A percentile compares a stretch with the other conserved stretches of the same genome.
Evolutionary conservation across 1,140 invertebrate genomes (phyloP).

Genomic region (Atta cephalotes): DNA sequence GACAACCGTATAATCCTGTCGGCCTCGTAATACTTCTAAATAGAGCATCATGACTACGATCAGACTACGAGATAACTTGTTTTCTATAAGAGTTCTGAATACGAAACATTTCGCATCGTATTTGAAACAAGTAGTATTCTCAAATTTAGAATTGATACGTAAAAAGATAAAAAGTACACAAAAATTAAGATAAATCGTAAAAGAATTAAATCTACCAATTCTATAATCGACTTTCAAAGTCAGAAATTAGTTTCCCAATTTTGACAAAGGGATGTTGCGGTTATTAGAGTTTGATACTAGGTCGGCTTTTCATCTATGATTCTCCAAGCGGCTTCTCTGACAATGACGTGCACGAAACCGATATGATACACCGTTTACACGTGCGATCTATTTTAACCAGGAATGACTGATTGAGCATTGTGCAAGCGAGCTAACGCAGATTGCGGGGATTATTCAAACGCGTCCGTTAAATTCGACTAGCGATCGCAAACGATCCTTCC

Average conservation of each 20-base stretch:
- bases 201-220: not conserved
- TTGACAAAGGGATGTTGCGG: constrained; percentile 6
- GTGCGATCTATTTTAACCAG: constrained; percentile 45
- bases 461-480: constrained; percentile 45
- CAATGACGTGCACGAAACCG: constrained; percentile 42
- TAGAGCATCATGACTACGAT: constrained; percentile 34
- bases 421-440: constrained; percentile 37
- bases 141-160: not conserved
- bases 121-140: not conserved
- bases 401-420: constrained; percentile 45
- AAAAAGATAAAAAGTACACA: not conserved
- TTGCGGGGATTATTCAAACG: constrained; percentile 54
- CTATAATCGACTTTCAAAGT: not conserved
- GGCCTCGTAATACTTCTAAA: constrained; percentile 67
- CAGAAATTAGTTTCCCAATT: not conserved
- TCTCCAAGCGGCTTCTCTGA: constrained; percentile 37
- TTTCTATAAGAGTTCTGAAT: not conserved
- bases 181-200: not conserved
- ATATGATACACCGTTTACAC: constrained; percentile 39
- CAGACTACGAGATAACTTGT: not conserved
- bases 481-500: constrained; percentile 47
- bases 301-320: constrained; percentile 9
- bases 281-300: not conserved
- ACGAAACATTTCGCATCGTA: no score
- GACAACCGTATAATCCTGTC: constrained; percentile 49